Percentiles rank a stretch among this genome's conserved stretches.
Evolutionary conservation across 2,113 vertebrate species (phyloP).

Genomic region (Bos javanicus): DNA sequence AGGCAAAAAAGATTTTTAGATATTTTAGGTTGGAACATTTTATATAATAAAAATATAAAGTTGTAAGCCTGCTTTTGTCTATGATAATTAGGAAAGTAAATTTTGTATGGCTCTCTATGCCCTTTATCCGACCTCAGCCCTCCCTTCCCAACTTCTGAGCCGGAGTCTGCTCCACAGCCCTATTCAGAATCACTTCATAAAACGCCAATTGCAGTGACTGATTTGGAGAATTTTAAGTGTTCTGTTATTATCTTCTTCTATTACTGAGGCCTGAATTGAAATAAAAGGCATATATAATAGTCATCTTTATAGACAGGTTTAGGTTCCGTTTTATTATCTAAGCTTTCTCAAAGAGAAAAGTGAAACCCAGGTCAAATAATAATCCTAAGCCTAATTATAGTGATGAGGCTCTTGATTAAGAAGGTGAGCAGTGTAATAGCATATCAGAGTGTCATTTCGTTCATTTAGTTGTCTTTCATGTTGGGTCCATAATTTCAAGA

Average conservation of each 20-base stretch:
- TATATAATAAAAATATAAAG: not conserved
- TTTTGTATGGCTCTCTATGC: not conserved
- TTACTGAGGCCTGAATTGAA: not conserved
- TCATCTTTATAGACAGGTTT: not conserved
- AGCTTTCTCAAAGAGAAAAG: conserved; percentile 5
- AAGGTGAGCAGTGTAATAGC: not conserved
- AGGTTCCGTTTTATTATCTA: not conserved
- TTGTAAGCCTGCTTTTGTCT: not conserved
- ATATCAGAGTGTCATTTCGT: not conserved
- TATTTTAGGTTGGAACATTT: not conserved
- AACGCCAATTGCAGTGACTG: not conserved
- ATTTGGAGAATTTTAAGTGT: not conserved
- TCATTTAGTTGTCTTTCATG: not conserved
- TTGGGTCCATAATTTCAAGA: not conserved
- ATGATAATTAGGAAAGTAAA: not conserved
- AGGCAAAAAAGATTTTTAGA: not conserved
- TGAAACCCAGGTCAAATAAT: not conserved
- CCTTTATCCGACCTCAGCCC: not conserved
- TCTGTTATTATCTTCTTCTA: not conserved
- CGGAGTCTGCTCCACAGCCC: not conserved
- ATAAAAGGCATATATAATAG: not conserved
- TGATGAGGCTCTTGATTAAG: not conserved
- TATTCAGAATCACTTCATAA: not conserved
- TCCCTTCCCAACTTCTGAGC: not conserved
- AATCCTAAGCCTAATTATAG: not conserved